Evolutionary conservation across 2,888 invertebrate species (phyloP), one percentile per base, ranked within the genome.

Genomic region (Polydrusus tereticollis): DNA sequence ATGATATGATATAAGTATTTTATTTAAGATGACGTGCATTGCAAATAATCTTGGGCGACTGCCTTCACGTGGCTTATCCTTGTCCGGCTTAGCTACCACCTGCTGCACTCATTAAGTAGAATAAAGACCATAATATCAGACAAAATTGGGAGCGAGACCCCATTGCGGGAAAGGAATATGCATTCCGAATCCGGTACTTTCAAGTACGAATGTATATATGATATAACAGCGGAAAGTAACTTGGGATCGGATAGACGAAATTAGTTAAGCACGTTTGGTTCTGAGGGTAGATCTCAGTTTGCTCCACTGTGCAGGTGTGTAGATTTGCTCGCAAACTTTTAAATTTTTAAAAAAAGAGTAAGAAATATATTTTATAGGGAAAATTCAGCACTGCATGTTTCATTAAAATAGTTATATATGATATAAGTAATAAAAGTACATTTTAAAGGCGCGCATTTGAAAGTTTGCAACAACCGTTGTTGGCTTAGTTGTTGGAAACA

Each of bases 31-130:
- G 1, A 20, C 20, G 3, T 1, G 6, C 45, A 16, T 20, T 20
- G n/a, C n/a, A n/a, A 29, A 16, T 12, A 12, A 20, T 41, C 14
- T 21, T 59, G 26, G 33, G 62, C 33, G n/a, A 2, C 3, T 12
- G 55, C 55, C 57, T 66, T 43, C 23, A 57, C 10, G 8, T 8
- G 5, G 1, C n/a, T 47, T 38, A 21, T 43, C 50, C 38, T 52
- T 52, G 20, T 21, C n/a, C n/a, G 16, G 41, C 45, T 38, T 45
- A 59, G 66, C 21, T 71, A 52, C 73, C 73, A 73, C 69, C 69
- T 73, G 73, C 69, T 38, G 65, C 60, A 58, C 50, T 65, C 60
- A 69, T 65, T 73, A 73, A 69, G 52, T 47, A 47, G 65, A 59
- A 69, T 64, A 65, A 73, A 64, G 47, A 55, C 58, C 50, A 57